Evolutionary conservation across 2,888 invertebrate species (phyloP), one percentile per base, ranked within the genome.

Genomic region (Harpagoxenus sublaevis): DNA sequence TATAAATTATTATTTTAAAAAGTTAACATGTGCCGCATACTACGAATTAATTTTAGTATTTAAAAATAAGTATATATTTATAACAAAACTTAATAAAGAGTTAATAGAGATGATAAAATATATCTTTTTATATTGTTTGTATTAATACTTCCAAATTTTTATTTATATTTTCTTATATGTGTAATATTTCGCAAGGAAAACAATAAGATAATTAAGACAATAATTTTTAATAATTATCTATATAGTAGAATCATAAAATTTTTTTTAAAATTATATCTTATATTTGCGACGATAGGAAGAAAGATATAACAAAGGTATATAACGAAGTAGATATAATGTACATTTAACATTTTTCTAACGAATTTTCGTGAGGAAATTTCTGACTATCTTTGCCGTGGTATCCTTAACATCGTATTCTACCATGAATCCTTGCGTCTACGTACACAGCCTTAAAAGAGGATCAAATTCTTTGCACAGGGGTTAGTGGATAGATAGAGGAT

Each of bases 371-470:
- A 42, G 6, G 0, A 57, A 73, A 28, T 39, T 42, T 28, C 35
- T 45, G n/a, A 60, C 31, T 77, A 65, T 65, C 31, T 53, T n/a
- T 39, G 23, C 2, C 8, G 18, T 18, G 35, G 51, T 53, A 53
- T 60, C 28, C 28, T 42, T 53, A 53, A 53, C 28, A 28, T 65
- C 28, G 3, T 23, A 48, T 66, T 45, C 66, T 66, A 45, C 5
- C 10, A 1, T 9, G 23, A 57, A 18, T 73, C 12, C 53, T 39
- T 75, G 51, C 35, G 28, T 42, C 28, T 60, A 60, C 31, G 9
- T 75, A 74, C 48, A 23, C 28, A n/a, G 10, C 39, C 28, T 53
- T 66, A 77, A 77, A 77, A 42, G 28, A 23, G n/a, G 42, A 77
- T 77, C 53, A 77, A 66, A 53, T 66, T 66, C 51, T 65, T 77